Evolutionary conservation across 1,140 invertebrate species (phyloP).

Genomic region (Aphis craccivora): DNA sequence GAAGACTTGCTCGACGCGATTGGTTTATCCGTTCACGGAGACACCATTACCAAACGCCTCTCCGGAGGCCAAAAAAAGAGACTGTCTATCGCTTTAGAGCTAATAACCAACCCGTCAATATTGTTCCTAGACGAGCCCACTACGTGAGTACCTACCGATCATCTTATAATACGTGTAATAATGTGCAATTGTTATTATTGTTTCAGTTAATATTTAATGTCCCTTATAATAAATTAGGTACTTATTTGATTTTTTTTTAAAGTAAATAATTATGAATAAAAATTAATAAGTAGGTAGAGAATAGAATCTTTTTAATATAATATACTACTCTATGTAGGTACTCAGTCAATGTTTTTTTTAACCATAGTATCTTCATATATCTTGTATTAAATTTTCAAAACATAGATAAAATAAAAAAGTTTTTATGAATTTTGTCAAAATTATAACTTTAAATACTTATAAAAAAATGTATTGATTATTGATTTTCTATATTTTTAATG

Average conservation of each 20-base stretch:
- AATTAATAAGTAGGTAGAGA: neutral
- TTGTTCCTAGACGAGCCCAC: conserved; percentile 83
- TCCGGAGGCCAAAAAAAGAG: conserved; percentile 78
- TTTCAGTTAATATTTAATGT: neutral
- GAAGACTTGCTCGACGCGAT: conserved; percentile 71
- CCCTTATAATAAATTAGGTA: neutral
- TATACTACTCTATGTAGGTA: neutral
- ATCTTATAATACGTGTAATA: neutral
- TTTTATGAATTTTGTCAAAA: no score
- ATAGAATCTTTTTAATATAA: neutral
- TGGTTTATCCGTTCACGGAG: conserved; percentile 68
- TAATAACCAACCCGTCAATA: conserved; percentile 77
- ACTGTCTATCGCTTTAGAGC: conserved; percentile 74
- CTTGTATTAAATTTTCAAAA: no score
- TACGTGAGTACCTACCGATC: conserved; percentile 66
- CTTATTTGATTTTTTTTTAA: neutral
- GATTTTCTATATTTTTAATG: no score
- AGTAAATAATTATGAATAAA: neutral
- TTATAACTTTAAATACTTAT: no score
- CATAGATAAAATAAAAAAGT: no score
- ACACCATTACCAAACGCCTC: conserved; percentile 70
- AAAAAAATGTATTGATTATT: no score
- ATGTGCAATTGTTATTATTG: neutral
- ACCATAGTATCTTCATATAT: no score
- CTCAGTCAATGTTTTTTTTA: neutral